A percentile compares a stretch with the other conserved stretches of the same genome.
Conservation (phyloP, 1,140 invertebrate species). For the Bombus superbus region DNA sequence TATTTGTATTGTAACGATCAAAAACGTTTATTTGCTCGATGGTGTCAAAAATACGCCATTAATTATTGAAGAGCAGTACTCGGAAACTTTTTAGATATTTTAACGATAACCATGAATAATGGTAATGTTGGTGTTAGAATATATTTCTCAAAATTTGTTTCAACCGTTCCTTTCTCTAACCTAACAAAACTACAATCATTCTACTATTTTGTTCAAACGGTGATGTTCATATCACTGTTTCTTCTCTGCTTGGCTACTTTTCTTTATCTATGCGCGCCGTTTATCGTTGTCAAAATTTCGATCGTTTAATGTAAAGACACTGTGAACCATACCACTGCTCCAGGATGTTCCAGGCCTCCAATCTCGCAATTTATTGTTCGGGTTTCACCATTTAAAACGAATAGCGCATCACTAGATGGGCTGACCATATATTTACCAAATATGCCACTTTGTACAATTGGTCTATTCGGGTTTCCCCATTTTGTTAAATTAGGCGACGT, state of each 20-base stretch:
- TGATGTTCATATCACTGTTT: slow-evolving; percentile 16
- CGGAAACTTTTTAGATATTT: slow-evolving; percentile 25
- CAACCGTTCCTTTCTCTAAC: slow-evolving; percentile 10
- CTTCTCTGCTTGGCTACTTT: not conserved
- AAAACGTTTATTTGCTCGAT: slow-evolving; percentile 24
- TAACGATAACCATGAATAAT: slow-evolving; percentile 43
- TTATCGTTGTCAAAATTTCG: slow-evolving; percentile 8
- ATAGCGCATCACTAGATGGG: slow-evolving; percentile 88
- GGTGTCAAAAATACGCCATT: slow-evolving; percentile 45
- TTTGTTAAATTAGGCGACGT: slow-evolving; percentile 84
- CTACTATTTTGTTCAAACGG: slow-evolving; percentile 8
- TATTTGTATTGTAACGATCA: slow-evolving; percentile 39
- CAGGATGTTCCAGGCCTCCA: slow-evolving; percentile 86
- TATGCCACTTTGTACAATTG: slow-evolving; percentile 87
- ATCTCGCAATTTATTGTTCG: slow-evolving; percentile 91
- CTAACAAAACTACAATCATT: slow-evolving; percentile 19
- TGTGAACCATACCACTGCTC: slow-evolving; percentile 87
- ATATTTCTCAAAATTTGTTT: slow-evolving; percentile 41
- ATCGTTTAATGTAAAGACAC: slow-evolving; percentile 79
- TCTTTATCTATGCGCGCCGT: not conserved
- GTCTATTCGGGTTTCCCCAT: slow-evolving; percentile 88
- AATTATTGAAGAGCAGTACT: slow-evolving; percentile 16
- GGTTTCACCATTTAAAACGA: slow-evolving; percentile 89
- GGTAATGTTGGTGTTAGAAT: slow-evolving; percentile 45
- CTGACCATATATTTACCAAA: slow-evolving; percentile 91